phyloP scores from a whole-genome alignment of 2,888 invertebrate genomes.

The Cantharis rustica region DNA sequence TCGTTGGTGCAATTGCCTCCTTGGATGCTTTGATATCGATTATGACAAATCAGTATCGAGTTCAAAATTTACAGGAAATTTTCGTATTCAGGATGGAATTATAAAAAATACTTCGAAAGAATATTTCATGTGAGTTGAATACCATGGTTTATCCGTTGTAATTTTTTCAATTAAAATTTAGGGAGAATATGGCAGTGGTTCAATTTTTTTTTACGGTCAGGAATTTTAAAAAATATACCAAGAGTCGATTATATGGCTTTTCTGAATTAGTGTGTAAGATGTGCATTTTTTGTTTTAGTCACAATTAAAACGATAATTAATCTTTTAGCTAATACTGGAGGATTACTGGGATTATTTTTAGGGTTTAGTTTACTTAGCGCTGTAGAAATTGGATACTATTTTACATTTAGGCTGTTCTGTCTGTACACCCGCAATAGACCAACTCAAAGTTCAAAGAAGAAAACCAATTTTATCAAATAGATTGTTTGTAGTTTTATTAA shows the following conservation, averaged over 20 bases:
- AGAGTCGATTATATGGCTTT: constrained; percentile 76
- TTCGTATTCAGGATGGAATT: constrained; percentile 33
- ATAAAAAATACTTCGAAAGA: constrained; percentile 32
- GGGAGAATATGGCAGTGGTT: constrained; percentile 69
- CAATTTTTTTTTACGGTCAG: constrained; percentile 72
- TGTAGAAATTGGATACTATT: constrained; percentile 75
- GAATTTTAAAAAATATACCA: constrained; percentile 69
- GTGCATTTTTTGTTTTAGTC: not conserved
- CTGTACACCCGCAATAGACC: constrained; percentile 40
- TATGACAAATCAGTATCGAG: constrained; percentile 58
- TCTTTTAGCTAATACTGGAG: constrained; percentile 78
- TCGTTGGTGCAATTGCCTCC: constrained; percentile 66
- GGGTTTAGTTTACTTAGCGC: constrained; percentile 83
- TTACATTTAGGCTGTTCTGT: constrained; percentile 70
- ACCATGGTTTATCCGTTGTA: not conserved
- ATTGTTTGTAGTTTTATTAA: too few species aligned
- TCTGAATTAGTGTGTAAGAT: constrained; percentile 71
- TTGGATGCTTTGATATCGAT: constrained; percentile 76
- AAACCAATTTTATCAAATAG: not conserved
- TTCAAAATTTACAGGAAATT: constrained; percentile 36
- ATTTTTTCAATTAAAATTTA: constrained; percentile 48
- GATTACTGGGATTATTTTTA: constrained; percentile 79
- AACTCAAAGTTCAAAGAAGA: constrained; percentile 30
- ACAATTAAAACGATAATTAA: constrained; percentile 4
- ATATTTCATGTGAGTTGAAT: constrained; percentile 42